These are phyloP conservation scores for Pseudorasbora parva DNA, from an alignment of 2,113 vertebrate species.

Conservation along the genomic window DNA sequence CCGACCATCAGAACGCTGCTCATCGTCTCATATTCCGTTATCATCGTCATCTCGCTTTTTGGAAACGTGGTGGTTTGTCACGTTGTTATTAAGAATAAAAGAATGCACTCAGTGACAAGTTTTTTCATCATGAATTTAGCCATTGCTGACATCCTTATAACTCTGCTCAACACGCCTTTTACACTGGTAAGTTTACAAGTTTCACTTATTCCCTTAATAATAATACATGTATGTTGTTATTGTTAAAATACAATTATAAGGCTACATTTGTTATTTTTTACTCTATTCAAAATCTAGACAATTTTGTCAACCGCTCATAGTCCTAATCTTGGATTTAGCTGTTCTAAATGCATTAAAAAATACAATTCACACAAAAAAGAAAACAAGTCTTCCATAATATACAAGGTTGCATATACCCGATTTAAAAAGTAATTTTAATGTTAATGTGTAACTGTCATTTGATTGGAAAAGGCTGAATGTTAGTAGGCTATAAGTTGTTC, in stretches of 20 bases:
- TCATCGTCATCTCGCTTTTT: constrained; percentile 79
- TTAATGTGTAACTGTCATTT: not conserved
- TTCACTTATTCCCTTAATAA: not conserved
- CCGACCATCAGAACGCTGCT: constrained; percentile 68
- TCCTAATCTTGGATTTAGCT: not conserved
- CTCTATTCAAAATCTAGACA: not conserved
- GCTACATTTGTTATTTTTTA: not conserved
- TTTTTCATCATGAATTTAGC: constrained; percentile 82
- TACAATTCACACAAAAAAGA: not conserved
- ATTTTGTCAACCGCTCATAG: not conserved
- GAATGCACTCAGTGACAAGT: constrained; percentile 77
- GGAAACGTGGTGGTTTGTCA: constrained; percentile 81
- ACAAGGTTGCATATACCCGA: no score
- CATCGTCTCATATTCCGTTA: constrained; percentile 75
- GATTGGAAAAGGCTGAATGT: not conserved
- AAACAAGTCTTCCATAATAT: no score
- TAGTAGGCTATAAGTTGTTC: no score
- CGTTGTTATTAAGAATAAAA: constrained; percentile 79
- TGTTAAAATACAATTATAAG: no score
- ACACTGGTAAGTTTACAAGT: constrained; percentile 75
- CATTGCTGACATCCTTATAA: constrained; percentile 79
- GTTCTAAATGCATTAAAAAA: not conserved
- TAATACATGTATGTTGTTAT: no score
- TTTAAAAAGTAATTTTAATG: not conserved
- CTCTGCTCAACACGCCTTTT: constrained; percentile 80